A percentile compares a stretch with the other conserved stretches of the same genome.
phyloP scores from a whole-genome alignment of 2,113 vertebrate genomes.

The Lethenteron camtschaticum region DNA sequence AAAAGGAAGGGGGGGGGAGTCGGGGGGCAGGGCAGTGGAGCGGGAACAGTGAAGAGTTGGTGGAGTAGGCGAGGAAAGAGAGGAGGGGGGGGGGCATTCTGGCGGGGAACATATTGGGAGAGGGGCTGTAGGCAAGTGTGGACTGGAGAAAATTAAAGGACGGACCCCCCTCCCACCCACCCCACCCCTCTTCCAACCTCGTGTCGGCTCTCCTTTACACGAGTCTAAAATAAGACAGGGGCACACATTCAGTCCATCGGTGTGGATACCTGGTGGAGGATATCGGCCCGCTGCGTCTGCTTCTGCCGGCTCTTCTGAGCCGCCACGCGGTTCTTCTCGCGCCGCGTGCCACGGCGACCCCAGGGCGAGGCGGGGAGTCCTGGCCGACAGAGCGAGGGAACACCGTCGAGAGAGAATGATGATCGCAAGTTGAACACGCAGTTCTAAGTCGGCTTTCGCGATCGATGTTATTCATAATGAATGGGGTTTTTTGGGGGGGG shows the following conservation, averaged over 20 bases:
- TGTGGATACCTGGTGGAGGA: slow-evolving; percentile 56
- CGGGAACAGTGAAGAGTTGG: too few relatives aligned
- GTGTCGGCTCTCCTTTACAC: not conserved
- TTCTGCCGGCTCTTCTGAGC: slow-evolving; percentile 91
- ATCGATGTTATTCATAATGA: too few relatives aligned
- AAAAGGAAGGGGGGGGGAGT: too few relatives aligned
- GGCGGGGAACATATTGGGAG: not conserved
- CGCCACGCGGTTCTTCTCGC: slow-evolving; percentile 88
- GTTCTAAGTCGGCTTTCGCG: too few relatives aligned
- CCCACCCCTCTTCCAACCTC: not conserved
- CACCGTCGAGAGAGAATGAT: too few relatives aligned
- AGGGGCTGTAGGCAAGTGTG: not conserved
- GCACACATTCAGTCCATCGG: not conserved
- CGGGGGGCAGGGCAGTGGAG: too few relatives aligned
- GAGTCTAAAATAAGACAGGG: not conserved
- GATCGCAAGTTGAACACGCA: too few relatives aligned
- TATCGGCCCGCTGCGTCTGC: slow-evolving; percentile 88
- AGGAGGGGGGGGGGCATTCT: not conserved
- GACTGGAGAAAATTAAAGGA: not conserved
- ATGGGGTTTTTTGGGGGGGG: too few relatives aligned
- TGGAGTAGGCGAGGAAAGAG: too few relatives aligned
- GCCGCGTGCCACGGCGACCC: slow-evolving; percentile 34
- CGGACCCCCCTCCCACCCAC: not conserved
- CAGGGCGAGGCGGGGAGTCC: not conserved
- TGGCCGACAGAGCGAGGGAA: too few relatives aligned